Evolutionary conservation across 2,113 vertebrate genomes (phyloP), one percentile per base, ranked within the genome.

Genomic region (Bufo gargarizans): DNA sequence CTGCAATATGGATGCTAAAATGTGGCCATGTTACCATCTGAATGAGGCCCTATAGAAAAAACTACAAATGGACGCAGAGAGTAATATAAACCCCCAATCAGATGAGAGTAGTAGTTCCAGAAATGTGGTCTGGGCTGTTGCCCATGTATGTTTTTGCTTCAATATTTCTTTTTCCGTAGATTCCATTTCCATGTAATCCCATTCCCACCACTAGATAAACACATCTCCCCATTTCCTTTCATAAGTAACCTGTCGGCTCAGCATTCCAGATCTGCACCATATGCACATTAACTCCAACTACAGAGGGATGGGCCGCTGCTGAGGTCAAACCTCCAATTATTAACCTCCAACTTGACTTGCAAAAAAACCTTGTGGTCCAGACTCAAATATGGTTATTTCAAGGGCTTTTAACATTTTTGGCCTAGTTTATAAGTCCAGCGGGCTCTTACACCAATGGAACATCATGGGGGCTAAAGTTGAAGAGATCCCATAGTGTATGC

Each of bases 151-250:
- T 80, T 22, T 65, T 56, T 45, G 6, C 33, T 16, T 53, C 45
- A 63, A 47, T 65, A n/a, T 55, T 53, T 78, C 47, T 53, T n/a
- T 22, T 78, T 86, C 58, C 65, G 16, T 67, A 78, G 61, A 55
- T n/a, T 22, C 58, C 47, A 33, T 86, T 53, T 43, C 11, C 11
- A 50, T 20, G 13, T 72, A 55, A 47, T 76, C 56, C 55, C 84
- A 63, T 61, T 77, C 55, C 58, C 71, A n/a, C 72, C 58, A 50
- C 56, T 86, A 61, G 72, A 76, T 76, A 86, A 86, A 76, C 84
- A 74, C 63, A 74, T 17, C 6, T 55, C 20, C 76, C 59, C 49
- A 43, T 50, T 86, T 86, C 77, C 85, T 69, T 86, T 59, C 85
- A 86, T 33, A 56, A 76, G 53, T 61, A 74, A 85, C n/a, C 43